Evolutionary conservation across 1,140 invertebrate species (phyloP), one percentile per base, ranked within the genome.

Genomic region (Augochlora pura): DNA sequence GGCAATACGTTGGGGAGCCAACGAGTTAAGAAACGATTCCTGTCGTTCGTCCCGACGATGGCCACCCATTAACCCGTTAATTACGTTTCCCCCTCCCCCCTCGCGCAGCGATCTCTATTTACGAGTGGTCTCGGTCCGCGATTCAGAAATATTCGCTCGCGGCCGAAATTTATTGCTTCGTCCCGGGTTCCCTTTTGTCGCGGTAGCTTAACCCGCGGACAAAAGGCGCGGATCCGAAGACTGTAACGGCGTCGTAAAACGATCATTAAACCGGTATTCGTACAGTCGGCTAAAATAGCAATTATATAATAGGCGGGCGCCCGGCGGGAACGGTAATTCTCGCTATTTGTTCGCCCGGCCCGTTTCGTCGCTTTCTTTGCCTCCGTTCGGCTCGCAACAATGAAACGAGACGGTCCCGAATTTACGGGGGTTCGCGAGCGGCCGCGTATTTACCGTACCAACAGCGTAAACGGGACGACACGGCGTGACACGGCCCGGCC

Each of bases 181-280:
- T 72, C 70, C 25, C 49, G 46, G 14, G n/a, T n/a, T n/a, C 8
- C 12, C 14, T n/a, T 46, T 46, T 46, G 39, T 46, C 64, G 9
- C 64, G 64, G 64, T 23, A 10, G 64, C 64, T 46, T 66, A 46
- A 8, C 39, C n/a, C 1, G 25, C 1, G 25, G 54, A 66, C 39
- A 27, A 39, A 46, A 52, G 25, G 54, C 46, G 25, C 3, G 32
- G 32, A 9, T 21, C 42, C 60, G 69, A 57, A 63, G 52, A 72
- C 25, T 32, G 54, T 72, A 78, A 78, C 25, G 49, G 62, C 46
- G 23, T 57, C 60, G 10, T 72, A 78, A 72, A 78, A 25, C 49
- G 32, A 52, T 72, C 57, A 70, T 78, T 78, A 72, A 72, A 72
- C 12, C 60, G 25, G 52, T 57, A 64, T 52, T 32, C 71, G 46